Percentiles rank a stretch among this genome's conserved stretches.
Conservation (phyloP, 2,113 vertebrate species). For the Pardalotus punctatus region DNA sequence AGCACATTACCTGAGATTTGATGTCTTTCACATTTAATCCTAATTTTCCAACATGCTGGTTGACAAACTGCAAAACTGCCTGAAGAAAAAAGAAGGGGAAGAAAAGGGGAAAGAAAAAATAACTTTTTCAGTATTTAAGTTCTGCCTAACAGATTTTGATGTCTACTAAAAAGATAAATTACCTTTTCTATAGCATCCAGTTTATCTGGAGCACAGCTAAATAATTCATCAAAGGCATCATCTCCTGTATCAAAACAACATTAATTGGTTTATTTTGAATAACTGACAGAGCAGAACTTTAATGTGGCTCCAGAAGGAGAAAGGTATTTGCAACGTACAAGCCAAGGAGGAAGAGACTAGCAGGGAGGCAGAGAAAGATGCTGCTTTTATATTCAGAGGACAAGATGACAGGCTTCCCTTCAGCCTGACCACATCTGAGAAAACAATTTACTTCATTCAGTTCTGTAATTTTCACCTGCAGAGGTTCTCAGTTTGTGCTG, state of each 20-base stretch:
- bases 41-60: conserved; percentile 80
- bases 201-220: conserved; percentile 82
- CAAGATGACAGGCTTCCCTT: neutral
- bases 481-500: neutral
- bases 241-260: conserved; percentile 69
- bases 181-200: conserved; percentile 87
- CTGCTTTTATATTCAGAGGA: neutral
- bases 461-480: neutral
- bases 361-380: neutral
- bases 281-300: neutral
- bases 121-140: neutral
- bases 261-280: neutral
- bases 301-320: neutral
- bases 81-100: conserved; percentile 42
- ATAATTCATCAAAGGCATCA: conserved; percentile 84
- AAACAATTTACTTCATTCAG: neutral
- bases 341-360: neutral
- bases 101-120: neutral
- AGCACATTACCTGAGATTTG: conserved; percentile 80
- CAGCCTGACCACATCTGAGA: neutral
- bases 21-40: conserved; percentile 83
- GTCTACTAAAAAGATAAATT: neutral
- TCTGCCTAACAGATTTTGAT: neutral
- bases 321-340: neutral
- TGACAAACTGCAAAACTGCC: conserved; percentile 88